A percentile compares a stretch with the other conserved stretches of the same genome.
Conservation (phyloP, 2,888 invertebrate genomes). For the Rotaria magnacalcarata region DNA sequence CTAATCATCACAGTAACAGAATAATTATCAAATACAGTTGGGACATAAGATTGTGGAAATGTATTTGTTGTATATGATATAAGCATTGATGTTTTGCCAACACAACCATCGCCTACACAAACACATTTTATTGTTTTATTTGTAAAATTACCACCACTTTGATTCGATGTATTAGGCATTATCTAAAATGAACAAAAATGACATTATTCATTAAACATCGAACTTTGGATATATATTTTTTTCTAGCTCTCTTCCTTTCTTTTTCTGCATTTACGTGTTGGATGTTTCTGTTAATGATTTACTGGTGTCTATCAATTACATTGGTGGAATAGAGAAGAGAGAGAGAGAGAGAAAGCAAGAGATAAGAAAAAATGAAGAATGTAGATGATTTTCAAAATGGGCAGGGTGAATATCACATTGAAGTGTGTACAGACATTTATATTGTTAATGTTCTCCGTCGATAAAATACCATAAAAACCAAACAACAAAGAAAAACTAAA, state of each 20-base stretch:
- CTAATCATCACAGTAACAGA: constrained; percentile 32
- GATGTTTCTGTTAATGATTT: neutral
- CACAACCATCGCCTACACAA: constrained; percentile 23
- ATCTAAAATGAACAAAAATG: neutral
- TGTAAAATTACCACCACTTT: neutral
- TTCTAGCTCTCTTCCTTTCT: too few species aligned
- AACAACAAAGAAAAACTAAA: neutral
- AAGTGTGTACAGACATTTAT: neutral
- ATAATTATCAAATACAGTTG: constrained; percentile 35
- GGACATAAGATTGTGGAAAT: constrained; percentile 23
- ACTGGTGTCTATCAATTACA: neutral
- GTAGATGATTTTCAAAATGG: neutral
- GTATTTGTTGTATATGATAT: constrained; percentile 33
- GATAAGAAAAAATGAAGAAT: constrained; percentile 2
- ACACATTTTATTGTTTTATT: constrained; percentile 36
- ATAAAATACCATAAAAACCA: neutral
- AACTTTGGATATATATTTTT: too few species aligned
- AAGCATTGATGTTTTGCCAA: constrained; percentile 27
- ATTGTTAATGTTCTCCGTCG: neutral
- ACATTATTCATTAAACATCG: neutral
- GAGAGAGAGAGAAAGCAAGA: neutral
- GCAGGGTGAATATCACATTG: neutral
- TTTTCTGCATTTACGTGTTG: neutral
- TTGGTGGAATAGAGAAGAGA: neutral
- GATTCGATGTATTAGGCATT: constrained; percentile 24